Percentiles rank a stretch among this genome's conserved stretches.
Evolutionary conservation across 2,888 invertebrate genomes (phyloP).

Genomic region (Baronia brevicornis): DNA sequence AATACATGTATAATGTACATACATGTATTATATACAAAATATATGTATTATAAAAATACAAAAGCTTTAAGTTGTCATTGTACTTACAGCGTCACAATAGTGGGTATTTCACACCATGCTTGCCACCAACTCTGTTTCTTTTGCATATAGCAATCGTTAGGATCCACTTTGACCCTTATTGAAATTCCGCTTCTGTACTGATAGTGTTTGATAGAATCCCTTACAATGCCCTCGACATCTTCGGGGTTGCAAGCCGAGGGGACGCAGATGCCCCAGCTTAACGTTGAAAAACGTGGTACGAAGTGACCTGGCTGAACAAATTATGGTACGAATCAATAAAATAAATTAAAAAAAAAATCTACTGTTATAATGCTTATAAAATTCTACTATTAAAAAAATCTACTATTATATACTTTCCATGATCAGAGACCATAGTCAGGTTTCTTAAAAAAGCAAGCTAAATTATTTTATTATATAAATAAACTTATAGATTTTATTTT

Average conservation of each 20-base stretch:
- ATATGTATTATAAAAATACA: background rate
- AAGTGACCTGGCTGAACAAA: conserved; percentile 82
- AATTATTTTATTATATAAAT: no score
- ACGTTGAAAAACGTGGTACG: conserved; percentile 80
- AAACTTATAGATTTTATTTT: no score
- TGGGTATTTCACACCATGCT: conserved; percentile 52
- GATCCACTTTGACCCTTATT: conserved; percentile 77
- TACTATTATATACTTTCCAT: no score
- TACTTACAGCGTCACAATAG: conserved; percentile 59
- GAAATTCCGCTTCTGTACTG: conserved; percentile 76
- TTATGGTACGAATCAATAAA: conserved; percentile 25
- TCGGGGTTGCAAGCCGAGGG: conserved; percentile 78
- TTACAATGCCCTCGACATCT: conserved; percentile 75
- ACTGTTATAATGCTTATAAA: background rate
- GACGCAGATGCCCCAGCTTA: conserved; percentile 83
- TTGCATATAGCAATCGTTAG: conserved; percentile 77
- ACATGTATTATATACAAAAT: no score
- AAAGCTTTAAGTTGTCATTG: background rate
- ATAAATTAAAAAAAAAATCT: conserved; percentile 11
- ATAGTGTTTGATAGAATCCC: conserved; percentile 75
- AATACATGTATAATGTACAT: no score
- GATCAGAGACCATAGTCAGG: no score
- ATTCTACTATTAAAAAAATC: background rate
- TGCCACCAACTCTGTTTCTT: conserved; percentile 49
- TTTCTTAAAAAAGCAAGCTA: no score